phyloP scores from a whole-genome alignment of 2,888 invertebrate species.

The Agrochola circellaris region DNA sequence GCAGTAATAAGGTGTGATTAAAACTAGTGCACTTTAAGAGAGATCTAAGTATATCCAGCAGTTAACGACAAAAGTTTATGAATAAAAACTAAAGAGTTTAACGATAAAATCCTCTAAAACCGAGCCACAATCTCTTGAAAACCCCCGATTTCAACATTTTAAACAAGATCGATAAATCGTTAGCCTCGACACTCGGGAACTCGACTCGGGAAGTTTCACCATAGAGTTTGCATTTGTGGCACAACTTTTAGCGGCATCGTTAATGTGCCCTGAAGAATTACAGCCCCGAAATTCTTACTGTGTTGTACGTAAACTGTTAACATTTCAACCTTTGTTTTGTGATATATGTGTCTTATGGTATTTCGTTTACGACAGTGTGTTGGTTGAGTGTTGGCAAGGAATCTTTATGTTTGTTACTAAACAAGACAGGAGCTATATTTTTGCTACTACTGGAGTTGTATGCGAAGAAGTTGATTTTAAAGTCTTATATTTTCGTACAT shows the following conservation, averaged over 20 bases:
- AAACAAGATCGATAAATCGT: slow-evolving; percentile 65
- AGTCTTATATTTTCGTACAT: neutral
- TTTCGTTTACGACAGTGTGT: slow-evolving; percentile 37
- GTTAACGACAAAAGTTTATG: slow-evolving; percentile 11
- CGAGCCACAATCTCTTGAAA: slow-evolving; percentile 26
- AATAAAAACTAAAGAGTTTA: slow-evolving; percentile 24
- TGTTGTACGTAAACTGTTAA: slow-evolving; percentile 58
- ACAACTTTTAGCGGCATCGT: slow-evolving; percentile 58
- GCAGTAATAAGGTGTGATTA: neutral
- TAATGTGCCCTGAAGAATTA: slow-evolving; percentile 69
- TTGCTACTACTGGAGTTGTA: neutral
- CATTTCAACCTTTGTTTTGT: slow-evolving; percentile 58
- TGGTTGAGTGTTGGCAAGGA: slow-evolving; percentile 12
- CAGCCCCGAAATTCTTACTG: slow-evolving; percentile 54
- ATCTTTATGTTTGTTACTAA: neutral
- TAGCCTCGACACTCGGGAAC: slow-evolving; percentile 37
- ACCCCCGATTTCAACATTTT: slow-evolving; percentile 42
- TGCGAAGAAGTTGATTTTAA: neutral
- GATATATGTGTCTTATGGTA: slow-evolving; percentile 53
- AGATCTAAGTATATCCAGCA: neutral
- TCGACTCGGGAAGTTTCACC: slow-evolving; percentile 43
- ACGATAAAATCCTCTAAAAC: slow-evolving; percentile 24
- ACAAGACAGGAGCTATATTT: neutral
- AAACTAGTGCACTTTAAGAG: neutral
- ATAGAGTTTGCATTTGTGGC: slow-evolving; percentile 61